Evolutionary conservation across 2,113 vertebrate genomes (phyloP).

Genomic region (Phylloscopus trochilus): DNA sequence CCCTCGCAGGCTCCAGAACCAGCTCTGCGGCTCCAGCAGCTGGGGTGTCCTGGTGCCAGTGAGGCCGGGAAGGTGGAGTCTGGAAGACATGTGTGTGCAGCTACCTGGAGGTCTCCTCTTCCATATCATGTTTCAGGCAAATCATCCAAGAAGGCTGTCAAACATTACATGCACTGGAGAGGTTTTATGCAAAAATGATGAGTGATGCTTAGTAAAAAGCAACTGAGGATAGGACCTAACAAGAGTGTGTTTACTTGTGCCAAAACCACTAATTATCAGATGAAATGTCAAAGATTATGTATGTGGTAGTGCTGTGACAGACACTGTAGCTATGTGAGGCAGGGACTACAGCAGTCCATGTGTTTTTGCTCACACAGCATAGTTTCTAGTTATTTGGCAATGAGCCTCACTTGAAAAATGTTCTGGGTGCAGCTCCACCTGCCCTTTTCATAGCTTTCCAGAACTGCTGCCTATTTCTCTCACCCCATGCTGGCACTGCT

Average conservation of each 20-base stretch:
- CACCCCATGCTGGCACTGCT: neutral
- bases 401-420: neutral
- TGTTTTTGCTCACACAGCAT: neutral
- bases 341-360: neutral
- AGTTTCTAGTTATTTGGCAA: conserved; percentile 24
- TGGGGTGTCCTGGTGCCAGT: conserved; percentile 4
- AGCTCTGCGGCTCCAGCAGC: neutral
- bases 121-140: neutral
- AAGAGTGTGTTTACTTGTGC: neutral
- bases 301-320: conserved; percentile 1
- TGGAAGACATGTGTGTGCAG: conserved; percentile 9
- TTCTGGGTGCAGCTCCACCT: conserved; percentile 15
- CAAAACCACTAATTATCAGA: conserved; percentile 22
- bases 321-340: neutral
- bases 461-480: neutral
- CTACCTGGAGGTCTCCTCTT: conserved; percentile 20
- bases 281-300: neutral
- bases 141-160: neutral
- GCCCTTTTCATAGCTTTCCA: conserved; percentile 4
- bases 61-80: neutral
- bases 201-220: neutral
- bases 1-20: conserved; percentile 39
- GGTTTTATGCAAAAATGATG: neutral
- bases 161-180: neutral
- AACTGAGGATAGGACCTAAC: neutral